These are phyloP conservation scores for Parotocinclus haroldoi DNA, from an alignment of 2,797 vertebrate species.

Conservation along the genomic window DNA sequence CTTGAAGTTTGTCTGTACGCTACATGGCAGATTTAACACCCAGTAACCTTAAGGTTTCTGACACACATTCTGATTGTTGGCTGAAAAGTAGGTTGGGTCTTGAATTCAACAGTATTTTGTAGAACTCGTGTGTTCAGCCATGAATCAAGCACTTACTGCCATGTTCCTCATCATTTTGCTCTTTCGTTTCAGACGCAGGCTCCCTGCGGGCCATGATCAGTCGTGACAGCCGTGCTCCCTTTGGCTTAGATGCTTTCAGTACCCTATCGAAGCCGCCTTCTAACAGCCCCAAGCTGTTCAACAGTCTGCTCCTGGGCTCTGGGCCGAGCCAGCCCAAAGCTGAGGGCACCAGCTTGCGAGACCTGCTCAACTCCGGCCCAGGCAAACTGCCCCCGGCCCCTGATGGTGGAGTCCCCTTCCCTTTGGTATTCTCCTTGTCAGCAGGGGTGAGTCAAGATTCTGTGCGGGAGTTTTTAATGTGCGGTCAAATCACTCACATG, in stretches of 20 bases:
- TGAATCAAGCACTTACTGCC: too few relatives aligned
- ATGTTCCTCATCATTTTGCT: too few relatives aligned
- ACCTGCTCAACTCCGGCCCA: slow-evolving; percentile 93
- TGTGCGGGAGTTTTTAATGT: too few relatives aligned
- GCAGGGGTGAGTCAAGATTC: slow-evolving; percentile 78
- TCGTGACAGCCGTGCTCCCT: slow-evolving; percentile 87
- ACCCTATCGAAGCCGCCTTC: slow-evolving; percentile 78
- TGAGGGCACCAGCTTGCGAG: slow-evolving; percentile 94
- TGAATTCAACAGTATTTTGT: too few relatives aligned
- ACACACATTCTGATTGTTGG: too few relatives aligned
- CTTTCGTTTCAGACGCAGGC: slow-evolving; percentile 74
- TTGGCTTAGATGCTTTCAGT: slow-evolving; percentile 91
- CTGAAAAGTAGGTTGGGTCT: too few relatives aligned
- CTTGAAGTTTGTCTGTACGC: too few relatives aligned
- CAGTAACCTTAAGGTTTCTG: too few relatives aligned
- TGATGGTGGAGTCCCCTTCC: slow-evolving; percentile 90
- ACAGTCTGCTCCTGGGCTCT: slow-evolving; percentile 91
- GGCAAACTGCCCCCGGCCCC: slow-evolving; percentile 90
- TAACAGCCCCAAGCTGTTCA: slow-evolving; percentile 94
- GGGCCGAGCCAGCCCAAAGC: slow-evolving; percentile 88
- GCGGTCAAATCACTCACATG: too few relatives aligned
- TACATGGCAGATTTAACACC: too few relatives aligned
- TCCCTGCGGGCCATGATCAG: slow-evolving; percentile 89
- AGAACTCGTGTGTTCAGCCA: neutral
- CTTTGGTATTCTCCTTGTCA: slow-evolving; percentile 89